These are phyloP conservation scores for Xiphophorus couchianus DNA, from an alignment of 2,113 vertebrate genomes.

Conservation along the genomic window DNA sequence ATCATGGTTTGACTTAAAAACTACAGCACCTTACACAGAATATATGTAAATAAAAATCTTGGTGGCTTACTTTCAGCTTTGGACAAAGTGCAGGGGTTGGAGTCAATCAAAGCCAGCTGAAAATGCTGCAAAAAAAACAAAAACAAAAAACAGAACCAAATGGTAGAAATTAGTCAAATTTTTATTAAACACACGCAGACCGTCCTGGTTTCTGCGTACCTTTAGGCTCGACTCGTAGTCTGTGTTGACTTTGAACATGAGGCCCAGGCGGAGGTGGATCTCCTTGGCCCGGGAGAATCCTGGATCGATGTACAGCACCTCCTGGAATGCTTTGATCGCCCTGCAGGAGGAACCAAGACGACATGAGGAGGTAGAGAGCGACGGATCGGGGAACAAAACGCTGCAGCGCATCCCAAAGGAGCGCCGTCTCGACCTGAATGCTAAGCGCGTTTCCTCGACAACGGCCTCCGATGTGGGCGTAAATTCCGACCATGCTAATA, in stretches of 20 bases:
- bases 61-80: slow-evolving; percentile 97
- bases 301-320: slow-evolving; percentile 99
- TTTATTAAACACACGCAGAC: no score
- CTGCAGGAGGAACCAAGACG: slow-evolving; percentile 67
- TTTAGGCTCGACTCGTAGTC: slow-evolving; percentile 99
- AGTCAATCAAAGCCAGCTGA: slow-evolving; percentile 99
- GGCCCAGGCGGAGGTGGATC: slow-evolving; percentile 98
- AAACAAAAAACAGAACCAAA: background rate
- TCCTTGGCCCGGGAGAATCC: slow-evolving; percentile 99
- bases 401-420: no score
- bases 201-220: slow-evolving; percentile 71
- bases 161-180: background rate
- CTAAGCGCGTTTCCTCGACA: no score
- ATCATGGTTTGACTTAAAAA: background rate
- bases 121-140: slow-evolving; percentile 87
- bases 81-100: slow-evolving; percentile 99
- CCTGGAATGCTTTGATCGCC: slow-evolving; percentile 99
- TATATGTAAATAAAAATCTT: background rate
- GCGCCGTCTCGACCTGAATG: no score
- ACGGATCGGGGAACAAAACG: no score
- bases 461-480: no score
- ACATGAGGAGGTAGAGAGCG: background rate
- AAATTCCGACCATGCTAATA: no score
- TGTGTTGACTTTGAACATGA: slow-evolving; percentile 99
- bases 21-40: background rate